Evolutionary conservation across 1,140 invertebrate genomes (phyloP), one percentile per base, ranked within the genome.

Genomic region (Orchesella cincta): DNA sequence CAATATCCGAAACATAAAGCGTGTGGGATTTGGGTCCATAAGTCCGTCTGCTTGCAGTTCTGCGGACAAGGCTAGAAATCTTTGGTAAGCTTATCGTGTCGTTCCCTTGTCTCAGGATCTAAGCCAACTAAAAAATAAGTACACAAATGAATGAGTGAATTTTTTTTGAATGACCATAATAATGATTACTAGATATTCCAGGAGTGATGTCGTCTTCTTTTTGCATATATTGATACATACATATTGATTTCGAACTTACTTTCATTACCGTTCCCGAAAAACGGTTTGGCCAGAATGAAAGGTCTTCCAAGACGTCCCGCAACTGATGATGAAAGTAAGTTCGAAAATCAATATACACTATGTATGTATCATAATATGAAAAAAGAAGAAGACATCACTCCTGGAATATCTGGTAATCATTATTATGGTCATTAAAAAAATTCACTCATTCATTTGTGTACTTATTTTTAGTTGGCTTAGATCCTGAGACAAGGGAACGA

Each of bases 231-330:
- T 26, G 20, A 23, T 39, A 71, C 2, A 34, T 71, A 31, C 12
- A 31, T 36, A 12, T 73, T 71, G 5, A 28, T 29, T 34, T 8
- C 28, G 14, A 36, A 67, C 71, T 73, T 46, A 73, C 71, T 81
- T 81, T 76, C 80, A 81, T 74, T 51, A 81, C 16, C 46, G 80
- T 14, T 81, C 77, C 0, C 72, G 75, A 0, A 78, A 77, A 71
- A 81, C 76, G 26, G 80, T 81, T 74, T 75, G 75, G 36, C 75
- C 2, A 78, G 78, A 16, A 81, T 81, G 80, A 78, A 67, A 23
- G 76, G 75, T 0, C 54, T 81, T 5, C 18, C 2, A 5, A 73
- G 26, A 73, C 31, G 71, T 8, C 33, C 33, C 1, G 71, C 71
- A 2, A 3, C 16, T 2, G 14, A 3, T 20, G 39, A 73, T 3